A percentile compares a stretch with the other conserved stretches of the same genome.
phyloP scores from a whole-genome alignment of 2,797 vertebrate genomes.

The Xerus rutilus region DNA sequence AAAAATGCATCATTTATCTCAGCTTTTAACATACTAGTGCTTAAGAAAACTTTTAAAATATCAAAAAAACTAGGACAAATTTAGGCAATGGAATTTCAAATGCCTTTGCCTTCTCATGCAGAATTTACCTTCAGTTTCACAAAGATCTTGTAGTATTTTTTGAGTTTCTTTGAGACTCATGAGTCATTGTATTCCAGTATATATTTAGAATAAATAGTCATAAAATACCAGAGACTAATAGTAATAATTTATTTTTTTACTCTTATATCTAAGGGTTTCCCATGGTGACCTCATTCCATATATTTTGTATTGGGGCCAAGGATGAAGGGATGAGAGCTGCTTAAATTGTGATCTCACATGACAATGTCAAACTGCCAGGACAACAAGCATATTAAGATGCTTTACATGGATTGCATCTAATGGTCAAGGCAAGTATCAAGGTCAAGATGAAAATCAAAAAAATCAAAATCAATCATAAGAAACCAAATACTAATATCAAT shows the following conservation, averaged over 20 bases:
- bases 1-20: background rate
- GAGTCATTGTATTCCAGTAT: background rate
- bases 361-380: background rate
- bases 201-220: background rate
- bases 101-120: fast-evolving
- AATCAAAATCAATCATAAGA: too few relatives aligned
- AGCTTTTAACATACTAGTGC: background rate
- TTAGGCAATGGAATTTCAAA: background rate
- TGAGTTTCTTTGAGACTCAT: background rate
- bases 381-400: background rate
- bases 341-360: background rate
- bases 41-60: background rate
- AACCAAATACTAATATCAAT: background rate
- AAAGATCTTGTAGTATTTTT: background rate
- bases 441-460: background rate
- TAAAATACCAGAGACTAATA: background rate
- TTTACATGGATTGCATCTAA: background rate
- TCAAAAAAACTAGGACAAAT: background rate
- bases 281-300: background rate
- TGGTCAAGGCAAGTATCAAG: background rate
- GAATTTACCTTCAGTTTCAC: background rate
- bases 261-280: background rate
- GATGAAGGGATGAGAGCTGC: fast-evolving
- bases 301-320: background rate
- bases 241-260: background rate